Evolutionary conservation across 2,888 invertebrate genomes (phyloP), one percentile per base, ranked within the genome.

Genomic region (Pelosia muscerda): DNA sequence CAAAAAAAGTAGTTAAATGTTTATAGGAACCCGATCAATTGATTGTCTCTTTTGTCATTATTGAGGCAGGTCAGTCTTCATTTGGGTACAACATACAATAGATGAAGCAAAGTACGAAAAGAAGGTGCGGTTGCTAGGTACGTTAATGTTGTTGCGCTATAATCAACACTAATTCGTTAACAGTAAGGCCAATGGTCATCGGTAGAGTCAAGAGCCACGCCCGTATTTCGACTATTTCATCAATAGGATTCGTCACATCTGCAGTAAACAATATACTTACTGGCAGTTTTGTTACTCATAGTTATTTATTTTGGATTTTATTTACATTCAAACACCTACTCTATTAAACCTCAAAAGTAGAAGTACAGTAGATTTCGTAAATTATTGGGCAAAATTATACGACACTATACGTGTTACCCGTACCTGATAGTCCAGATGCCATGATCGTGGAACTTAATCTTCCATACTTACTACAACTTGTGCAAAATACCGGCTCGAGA

Each of bases 111-210:
- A 49, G 19, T 56, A 65, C 54, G 67, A 57, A 72, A 75, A 72
- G 63, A 80, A 84, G 86, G 88, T 83, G 87, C 81, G 84, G 84
- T 81, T 76, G 70, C 66, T 75, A 72, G 58, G 66, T 77, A 77
- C 71, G 75, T 68, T 75, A 73, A 76, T 73, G 76, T 74, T 72
- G 76, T 80, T 84, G 74, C 75, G 80, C 81, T 78, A 84, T 84
- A 87, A 88, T 83, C 82, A 81, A 82, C 85, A 86, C 84, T 87
- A 89, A 88, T 87, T 88, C 87, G 78, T 85, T 84, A 82, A 85
- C 85, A 86, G 84, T 88, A 86, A 83, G 82, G 81, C 81, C 83
- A 82, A 83, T 80, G 77, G 79, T 78, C 79, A 86, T 86, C 84
- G 83, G 81, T 77, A 81, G 76, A 79, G 80, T 76, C 83, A 81